Percentiles rank a stretch among this genome's conserved stretches.
phyloP scores from a whole-genome alignment of 2,888 invertebrate genomes.

The Seira musarum region DNA sequence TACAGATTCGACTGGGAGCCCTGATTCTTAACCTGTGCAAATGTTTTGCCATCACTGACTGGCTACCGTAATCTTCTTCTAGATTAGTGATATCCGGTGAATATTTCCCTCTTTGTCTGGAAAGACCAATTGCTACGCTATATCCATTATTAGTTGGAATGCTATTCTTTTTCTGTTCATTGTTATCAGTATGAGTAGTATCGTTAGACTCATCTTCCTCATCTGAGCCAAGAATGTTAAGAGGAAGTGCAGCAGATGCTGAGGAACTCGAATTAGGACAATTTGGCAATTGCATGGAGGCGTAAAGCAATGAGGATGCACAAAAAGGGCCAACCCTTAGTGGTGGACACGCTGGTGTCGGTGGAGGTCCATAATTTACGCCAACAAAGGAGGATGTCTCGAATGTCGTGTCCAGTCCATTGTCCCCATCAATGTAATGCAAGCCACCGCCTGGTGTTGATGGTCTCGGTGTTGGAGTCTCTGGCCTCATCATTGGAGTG shows the following conservation, averaged over 20 bases:
- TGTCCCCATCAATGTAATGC: conserved; percentile 7
- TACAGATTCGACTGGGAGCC: conserved; percentile 26
- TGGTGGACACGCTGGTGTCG: conserved; percentile 49
- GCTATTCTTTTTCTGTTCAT: neutral
- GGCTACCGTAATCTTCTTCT: conserved; percentile 3
- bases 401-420: neutral
- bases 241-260: conserved; percentile 54
- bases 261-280: conserved; percentile 40
- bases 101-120: neutral
- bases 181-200: conserved; percentile 19
- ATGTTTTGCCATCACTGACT: conserved; percentile 27
- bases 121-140: neutral
- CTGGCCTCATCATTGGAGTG: conserved; percentile 13
- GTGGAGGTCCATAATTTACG: conserved; percentile 31
- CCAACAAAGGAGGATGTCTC: conserved; percentile 30
- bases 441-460: conserved; percentile 35
- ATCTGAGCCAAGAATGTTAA: conserved; percentile 35
- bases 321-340: conserved; percentile 48
- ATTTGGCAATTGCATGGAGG: conserved; percentile 32
- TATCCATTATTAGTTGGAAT: too few relatives aligned
- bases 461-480: conserved; percentile 37
- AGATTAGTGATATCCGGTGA: conserved; percentile 3
- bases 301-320: conserved; percentile 25
- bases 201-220: neutral
- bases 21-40: conserved; percentile 35